Evolutionary conservation across 37 sponge, comb jelly and placozoan genomes (phyloP).

Genomic region (Axinella damicornis): DNA sequence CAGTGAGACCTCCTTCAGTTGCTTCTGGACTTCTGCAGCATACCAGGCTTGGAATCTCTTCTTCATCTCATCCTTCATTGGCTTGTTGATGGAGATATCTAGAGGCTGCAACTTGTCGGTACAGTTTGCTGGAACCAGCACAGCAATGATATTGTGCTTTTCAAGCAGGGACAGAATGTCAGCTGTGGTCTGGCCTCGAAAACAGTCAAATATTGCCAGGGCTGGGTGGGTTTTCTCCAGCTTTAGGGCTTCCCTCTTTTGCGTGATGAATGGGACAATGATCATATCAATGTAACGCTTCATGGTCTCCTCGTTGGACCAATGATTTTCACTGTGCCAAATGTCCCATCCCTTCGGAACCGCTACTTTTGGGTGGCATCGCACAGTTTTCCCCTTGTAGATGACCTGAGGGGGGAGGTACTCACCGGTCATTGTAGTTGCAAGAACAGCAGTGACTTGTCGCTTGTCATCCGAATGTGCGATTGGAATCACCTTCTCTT

Average conservation of each 20-base stretch:
- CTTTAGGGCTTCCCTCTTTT: slow-evolving; percentile 24
- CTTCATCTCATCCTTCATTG: slow-evolving; percentile 48
- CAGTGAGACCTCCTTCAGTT: background rate
- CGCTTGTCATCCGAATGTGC: slow-evolving; percentile 52
- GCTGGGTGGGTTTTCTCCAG: slow-evolving; percentile 21
- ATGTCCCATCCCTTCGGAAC: slow-evolving; percentile 62
- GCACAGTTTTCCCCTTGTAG: slow-evolving; percentile 45
- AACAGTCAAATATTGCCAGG: slow-evolving; percentile 52
- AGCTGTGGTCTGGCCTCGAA: slow-evolving; percentile 41
- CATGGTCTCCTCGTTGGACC: slow-evolving; percentile 72
- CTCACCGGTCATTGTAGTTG: slow-evolving; percentile 17
- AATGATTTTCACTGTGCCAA: slow-evolving; percentile 58
- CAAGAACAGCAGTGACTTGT: slow-evolving; percentile 59
- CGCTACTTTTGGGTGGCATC: slow-evolving; percentile 48
- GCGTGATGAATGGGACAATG: slow-evolving; percentile 40
- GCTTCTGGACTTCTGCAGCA: slow-evolving; percentile 48
- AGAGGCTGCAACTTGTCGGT: slow-evolving; percentile 67
- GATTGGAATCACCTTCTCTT: slow-evolving; percentile 25
- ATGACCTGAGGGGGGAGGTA: slow-evolving; percentile 56
- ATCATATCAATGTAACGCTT: slow-evolving; percentile 31
- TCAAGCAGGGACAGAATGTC: slow-evolving; percentile 3
- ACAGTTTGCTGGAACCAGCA: slow-evolving; percentile 48
- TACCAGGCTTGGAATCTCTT: slow-evolving; percentile 55
- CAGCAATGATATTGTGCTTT: slow-evolving; percentile 24
- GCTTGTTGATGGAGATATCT: slow-evolving; percentile 65